A percentile compares a stretch with the other conserved stretches of the same genome.
phyloP scores from a whole-genome alignment of 37 sponge, comb jelly and placozoan species.

The Oscarella lobularis region DNA sequence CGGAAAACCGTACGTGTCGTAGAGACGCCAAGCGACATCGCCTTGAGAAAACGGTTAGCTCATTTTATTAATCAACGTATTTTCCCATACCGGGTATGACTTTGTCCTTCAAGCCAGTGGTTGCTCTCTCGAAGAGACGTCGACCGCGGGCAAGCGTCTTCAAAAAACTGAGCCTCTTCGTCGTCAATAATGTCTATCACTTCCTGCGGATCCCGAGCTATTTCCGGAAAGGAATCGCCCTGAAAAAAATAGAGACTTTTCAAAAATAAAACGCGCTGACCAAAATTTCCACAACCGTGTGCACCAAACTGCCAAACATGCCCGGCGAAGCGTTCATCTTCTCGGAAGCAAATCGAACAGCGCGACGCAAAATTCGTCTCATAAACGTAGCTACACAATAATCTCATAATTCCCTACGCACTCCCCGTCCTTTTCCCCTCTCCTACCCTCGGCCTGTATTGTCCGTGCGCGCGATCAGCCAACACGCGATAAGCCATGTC shows the following conservation, averaged over 20 bases:
- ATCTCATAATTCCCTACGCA: too few species aligned
- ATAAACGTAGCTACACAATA: too few species aligned
- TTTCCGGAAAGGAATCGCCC: slow-evolving; percentile 92
- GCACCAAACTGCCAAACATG: slow-evolving; percentile 74
- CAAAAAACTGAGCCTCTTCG: slow-evolving; percentile 92
- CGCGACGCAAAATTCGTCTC: slow-evolving; percentile 79
- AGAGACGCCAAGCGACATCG: slow-evolving; percentile 88
- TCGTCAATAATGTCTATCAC: slow-evolving; percentile 93
- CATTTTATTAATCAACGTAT: too few species aligned
- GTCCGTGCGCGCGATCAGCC: slow-evolving; percentile 92
- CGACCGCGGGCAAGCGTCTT: slow-evolving; percentile 79
- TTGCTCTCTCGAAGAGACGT: slow-evolving; percentile 69
- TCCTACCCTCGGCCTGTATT: slow-evolving; percentile 78
- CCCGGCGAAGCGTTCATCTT: slow-evolving; percentile 75
- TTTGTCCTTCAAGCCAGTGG: slow-evolving; percentile 14
- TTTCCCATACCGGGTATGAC: slow-evolving; percentile 84
- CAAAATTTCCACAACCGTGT: slow-evolving; percentile 63
- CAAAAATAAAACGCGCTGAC: slow-evolving; percentile 24
- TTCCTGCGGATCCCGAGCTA: slow-evolving; percentile 82
- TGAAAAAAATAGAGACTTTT: slow-evolving; percentile 10
- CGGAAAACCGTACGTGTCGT: slow-evolving; percentile 97
- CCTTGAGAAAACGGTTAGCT: slow-evolving; percentile 47
- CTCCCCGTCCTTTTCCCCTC: too few species aligned
- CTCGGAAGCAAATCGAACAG: slow-evolving; percentile 70
- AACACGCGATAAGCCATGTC: slow-evolving; percentile 99